Conservation (phyloP, 2,888 invertebrate species). For the Perizoma flavofasciatum region DNA sequence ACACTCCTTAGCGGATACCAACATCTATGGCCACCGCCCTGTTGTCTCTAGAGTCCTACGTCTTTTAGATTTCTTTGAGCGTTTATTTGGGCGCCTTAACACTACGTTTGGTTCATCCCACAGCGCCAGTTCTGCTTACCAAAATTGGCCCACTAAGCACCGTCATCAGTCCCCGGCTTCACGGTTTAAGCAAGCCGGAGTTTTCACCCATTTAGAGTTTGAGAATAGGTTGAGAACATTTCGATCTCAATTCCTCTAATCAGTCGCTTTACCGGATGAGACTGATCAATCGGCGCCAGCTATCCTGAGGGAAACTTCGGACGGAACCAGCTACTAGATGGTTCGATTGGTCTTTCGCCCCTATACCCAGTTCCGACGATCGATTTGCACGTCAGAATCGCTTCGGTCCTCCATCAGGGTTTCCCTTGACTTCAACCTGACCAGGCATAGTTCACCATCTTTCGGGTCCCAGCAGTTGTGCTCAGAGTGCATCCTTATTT, state of each 20-base stretch:
- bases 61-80: conserved; percentile 71
- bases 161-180: conserved; percentile 82
- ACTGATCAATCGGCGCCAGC: conserved; percentile 56
- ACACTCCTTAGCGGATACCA: conserved; percentile 15
- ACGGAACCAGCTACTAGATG: too few species aligned
- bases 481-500: conserved; percentile 83
- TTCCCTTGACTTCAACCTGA: too few species aligned
- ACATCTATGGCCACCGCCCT: conserved; percentile 49
- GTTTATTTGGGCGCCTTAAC: conserved; percentile 81
- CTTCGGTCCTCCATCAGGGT: too few species aligned
- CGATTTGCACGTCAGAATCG: too few species aligned
- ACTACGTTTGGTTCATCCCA: too few species aligned
- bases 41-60: conserved; percentile 86
- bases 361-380: too few species aligned
- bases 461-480: conserved; percentile 77
- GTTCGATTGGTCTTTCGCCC: too few species aligned
- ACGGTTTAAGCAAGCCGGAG: conserved; percentile 80
- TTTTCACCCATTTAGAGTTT: too few species aligned
- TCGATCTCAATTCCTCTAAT: conserved; percentile 88
- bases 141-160: conserved; percentile 41
- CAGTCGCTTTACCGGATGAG: conserved; percentile 90
- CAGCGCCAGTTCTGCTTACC: too few species aligned
- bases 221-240: conserved; percentile 88
- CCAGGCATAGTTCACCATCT: too few species aligned
- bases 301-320: too few species aligned